Percentiles rank a stretch among this genome's conserved stretches.
These are phyloP conservation scores for Gnatocerus cornutus DNA, from an alignment of 2,888 invertebrate genomes.

Conservation along the genomic window DNA sequence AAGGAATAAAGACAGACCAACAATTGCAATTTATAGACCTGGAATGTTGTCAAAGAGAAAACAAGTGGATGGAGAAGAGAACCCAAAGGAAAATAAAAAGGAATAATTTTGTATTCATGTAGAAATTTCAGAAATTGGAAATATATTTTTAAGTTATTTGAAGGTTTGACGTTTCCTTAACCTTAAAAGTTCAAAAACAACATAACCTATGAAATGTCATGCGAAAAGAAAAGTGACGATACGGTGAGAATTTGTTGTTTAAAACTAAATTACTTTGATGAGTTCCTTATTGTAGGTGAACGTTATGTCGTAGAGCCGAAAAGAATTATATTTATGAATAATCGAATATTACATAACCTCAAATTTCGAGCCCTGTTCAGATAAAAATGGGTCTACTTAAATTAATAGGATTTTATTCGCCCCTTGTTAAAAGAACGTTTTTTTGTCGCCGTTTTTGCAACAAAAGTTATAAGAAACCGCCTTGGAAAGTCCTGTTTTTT, in stretches of 20 bases:
- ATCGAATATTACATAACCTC: too few relatives aligned
- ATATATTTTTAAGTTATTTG: conserved; percentile 6
- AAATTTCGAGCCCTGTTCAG: too few relatives aligned
- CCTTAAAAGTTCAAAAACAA: background rate
- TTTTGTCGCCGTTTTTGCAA: background rate
- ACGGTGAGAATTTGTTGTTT: too few relatives aligned
- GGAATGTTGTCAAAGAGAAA: conserved; percentile 88
- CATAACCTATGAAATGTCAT: too few relatives aligned
- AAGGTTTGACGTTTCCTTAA: background rate
- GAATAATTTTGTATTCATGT: conserved; percentile 8
- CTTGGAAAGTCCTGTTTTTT: conserved; percentile 85
- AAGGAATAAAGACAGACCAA: conserved; percentile 86
- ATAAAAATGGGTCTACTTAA: conserved; percentile 22
- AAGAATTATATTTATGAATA: too few relatives aligned
- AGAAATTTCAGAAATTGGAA: background rate
- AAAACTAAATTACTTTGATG: too few relatives aligned
- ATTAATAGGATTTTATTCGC: background rate
- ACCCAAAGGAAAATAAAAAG: conserved; percentile 63
- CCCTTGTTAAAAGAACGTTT: background rate
- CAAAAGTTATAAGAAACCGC: conserved; percentile 49
- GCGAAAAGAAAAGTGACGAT: too few relatives aligned
- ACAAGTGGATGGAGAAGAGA: conserved; percentile 74
- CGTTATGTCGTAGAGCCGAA: too few relatives aligned
- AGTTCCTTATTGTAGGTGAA: too few relatives aligned
- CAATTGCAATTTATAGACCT: conserved; percentile 92